Base-by-base conservation (phyloP, 2,797 vertebrate species). In the Microhierax caerulescens region DNA sequence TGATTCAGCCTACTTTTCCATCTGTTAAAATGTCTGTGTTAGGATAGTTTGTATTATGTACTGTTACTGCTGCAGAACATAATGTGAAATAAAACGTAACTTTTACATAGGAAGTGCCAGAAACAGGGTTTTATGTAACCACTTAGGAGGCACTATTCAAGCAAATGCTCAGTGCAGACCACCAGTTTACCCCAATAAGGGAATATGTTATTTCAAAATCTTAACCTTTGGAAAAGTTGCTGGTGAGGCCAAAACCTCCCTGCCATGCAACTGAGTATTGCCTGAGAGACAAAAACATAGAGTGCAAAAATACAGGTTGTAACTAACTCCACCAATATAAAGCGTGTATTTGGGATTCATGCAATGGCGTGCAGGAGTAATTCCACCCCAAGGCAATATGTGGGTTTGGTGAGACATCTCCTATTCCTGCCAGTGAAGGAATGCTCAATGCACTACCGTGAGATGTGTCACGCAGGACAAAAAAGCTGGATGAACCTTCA, bases 1-100 rank as follows among this genome's bases (percentile, higher is more conserved):
- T 85, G 90, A 95, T 96, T 95, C 94, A 97, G 88, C 93, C 93
- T 93, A 95, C 92, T 96, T 97, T 95, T 96, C 86, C 70, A 22
- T 69, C 93, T 89, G 86, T 84, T 90, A 91, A 91, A 96, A 91
- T 41, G 72, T 78, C 92, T 87, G 0, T 41, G 72, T 68, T 75
- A 83, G 81, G 76, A 76, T 47, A 88, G 92, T 91, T 85, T 94
- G 76, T 17, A 85, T 93, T 94, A 93, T 70, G 67, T 86, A 85
- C 72, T 2, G 53, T 65, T 77, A 64, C 76, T 78, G 75, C 86
- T 94, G 57, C 3, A 7, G 92, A 87, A 88, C 82, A 86, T 34
- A 91, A 87, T 56, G 82, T 81, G 84, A 94, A 91, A 90, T 24
- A 85, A 93, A 96, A 53, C 25, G 9, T 68, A 70, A 80, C 34